phyloP scores from a whole-genome alignment of 2,888 invertebrate species.

The Agrochola litura region DNA sequence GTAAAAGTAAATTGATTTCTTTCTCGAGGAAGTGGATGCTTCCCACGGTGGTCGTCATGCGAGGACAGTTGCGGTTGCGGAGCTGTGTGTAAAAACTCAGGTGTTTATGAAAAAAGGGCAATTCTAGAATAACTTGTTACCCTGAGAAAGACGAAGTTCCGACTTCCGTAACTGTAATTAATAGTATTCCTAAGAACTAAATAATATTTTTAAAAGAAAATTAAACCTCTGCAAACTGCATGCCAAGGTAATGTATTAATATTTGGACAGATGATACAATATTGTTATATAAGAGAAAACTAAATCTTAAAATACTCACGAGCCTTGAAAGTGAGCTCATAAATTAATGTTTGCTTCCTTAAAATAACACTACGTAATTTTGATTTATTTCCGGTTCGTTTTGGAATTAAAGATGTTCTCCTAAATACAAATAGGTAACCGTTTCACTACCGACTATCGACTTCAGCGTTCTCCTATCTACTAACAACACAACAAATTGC shows the following conservation, averaged over 20 bases:
- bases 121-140: conserved; percentile 33
- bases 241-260: conserved; percentile 33
- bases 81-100: conserved; percentile 55
- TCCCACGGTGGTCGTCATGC: conserved; percentile 74
- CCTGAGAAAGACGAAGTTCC: conserved; percentile 17
- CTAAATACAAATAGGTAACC: background rate
- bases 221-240: background rate
- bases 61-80: conserved; percentile 69
- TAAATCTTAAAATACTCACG: conserved; percentile 38
- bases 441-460: background rate
- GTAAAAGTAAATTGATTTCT: conserved; percentile 70
- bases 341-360: conserved; percentile 45
- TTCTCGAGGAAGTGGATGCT: conserved; percentile 69
- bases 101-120: conserved; percentile 48
- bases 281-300: conserved; percentile 47
- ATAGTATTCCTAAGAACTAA: background rate
- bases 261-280: conserved; percentile 50
- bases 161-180: conserved; percentile 27
- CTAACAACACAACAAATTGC: background rate
- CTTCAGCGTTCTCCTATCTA: too few species aligned
- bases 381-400: conserved; percentile 22
- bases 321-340: conserved; percentile 42
- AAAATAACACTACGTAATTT: conserved; percentile 35
- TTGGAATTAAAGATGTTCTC: background rate
- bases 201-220: conserved; percentile 12